phyloP scores from a whole-genome alignment of 2,113 vertebrate genomes.

The Megaleporinus macrocephalus region DNA sequence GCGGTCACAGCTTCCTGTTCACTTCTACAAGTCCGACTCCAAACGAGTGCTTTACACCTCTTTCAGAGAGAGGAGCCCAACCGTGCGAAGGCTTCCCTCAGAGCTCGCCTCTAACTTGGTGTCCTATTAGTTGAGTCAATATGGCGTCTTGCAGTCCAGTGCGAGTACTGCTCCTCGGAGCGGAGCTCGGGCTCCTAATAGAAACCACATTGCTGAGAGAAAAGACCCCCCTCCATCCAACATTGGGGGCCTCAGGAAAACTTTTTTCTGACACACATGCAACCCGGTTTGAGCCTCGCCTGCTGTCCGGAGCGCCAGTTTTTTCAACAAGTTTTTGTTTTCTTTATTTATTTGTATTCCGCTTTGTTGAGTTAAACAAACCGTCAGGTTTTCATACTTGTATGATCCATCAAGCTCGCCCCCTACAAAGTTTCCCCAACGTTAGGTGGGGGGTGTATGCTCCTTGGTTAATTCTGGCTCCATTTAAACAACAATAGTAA shows the following conservation, averaged over 20 bases:
- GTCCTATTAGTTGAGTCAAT: conserved; percentile 79
- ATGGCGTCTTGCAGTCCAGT: conserved; percentile 77
- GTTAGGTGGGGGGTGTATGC: background rate
- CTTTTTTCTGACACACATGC: conserved; percentile 41
- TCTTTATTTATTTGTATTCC: background rate
- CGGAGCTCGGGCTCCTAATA: conserved; percentile 67
- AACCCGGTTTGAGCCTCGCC: conserved; percentile 14
- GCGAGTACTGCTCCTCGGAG: conserved; percentile 72
- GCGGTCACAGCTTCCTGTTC: background rate
- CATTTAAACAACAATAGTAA: background rate
- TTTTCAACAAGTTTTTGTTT: too few relatives aligned
- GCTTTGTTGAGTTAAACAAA: background rate
- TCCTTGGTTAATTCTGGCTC: background rate
- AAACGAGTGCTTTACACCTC: conserved; percentile 54
- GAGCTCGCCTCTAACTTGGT: conserved; percentile 69
- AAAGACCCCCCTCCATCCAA: conserved; percentile 57
- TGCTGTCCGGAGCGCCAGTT: background rate
- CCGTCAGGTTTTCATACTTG: background rate
- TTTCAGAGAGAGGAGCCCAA: conserved; percentile 59
- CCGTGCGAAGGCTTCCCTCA: conserved; percentile 72
- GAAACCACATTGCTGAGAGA: conserved; percentile 68
- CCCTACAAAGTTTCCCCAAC: background rate
- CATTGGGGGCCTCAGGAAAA: conserved; percentile 58
- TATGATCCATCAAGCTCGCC: background rate
- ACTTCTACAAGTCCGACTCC: conserved; percentile 35